Conservation (phyloP, 2,888 invertebrate species). For the Germaria angustata region DNA sequence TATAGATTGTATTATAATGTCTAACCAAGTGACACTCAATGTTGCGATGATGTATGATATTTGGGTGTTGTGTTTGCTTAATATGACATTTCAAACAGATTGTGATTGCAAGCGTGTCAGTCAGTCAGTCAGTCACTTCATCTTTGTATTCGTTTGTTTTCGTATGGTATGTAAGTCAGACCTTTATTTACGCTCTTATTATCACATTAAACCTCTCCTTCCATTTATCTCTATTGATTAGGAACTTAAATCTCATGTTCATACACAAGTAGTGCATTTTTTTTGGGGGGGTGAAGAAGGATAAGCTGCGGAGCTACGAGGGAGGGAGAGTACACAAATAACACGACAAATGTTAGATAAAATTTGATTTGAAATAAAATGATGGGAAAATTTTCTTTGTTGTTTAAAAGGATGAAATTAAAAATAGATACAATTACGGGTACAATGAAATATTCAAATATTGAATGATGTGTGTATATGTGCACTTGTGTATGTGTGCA, state of each 20-base stretch:
- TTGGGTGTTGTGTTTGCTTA: constrained; percentile 61
- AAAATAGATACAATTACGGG: constrained; percentile 47
- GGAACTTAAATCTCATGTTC: constrained; percentile 34
- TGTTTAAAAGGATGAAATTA: constrained; percentile 59
- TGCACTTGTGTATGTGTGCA: neutral
- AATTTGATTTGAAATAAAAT: constrained; percentile 52
- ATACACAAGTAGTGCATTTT: neutral
- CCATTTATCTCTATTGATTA: constrained; percentile 8
- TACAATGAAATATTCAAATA: constrained; percentile 35
- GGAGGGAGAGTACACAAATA: neutral
- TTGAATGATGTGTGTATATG: neutral
- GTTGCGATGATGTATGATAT: constrained; percentile 60
- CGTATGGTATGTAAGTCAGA: constrained; percentile 30
- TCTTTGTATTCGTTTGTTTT: neutral
- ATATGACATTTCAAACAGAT: constrained; percentile 65
- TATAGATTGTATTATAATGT: constrained; percentile 15
- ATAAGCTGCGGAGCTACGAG: neutral
- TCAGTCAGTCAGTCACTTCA: neutral
- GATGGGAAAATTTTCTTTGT: constrained; percentile 56
- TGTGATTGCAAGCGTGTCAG: constrained; percentile 51
- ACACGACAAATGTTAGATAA: constrained; percentile 39
- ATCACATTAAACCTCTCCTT: constrained; percentile 57
- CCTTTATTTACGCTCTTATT: constrained; percentile 65
- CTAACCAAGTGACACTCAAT: constrained; percentile 30
- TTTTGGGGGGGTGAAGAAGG: neutral